These are phyloP conservation scores for Oryzias dopingdopingensis DNA, from an alignment of 2,797 vertebrate genomes.

Conservation along the genomic window DNA sequence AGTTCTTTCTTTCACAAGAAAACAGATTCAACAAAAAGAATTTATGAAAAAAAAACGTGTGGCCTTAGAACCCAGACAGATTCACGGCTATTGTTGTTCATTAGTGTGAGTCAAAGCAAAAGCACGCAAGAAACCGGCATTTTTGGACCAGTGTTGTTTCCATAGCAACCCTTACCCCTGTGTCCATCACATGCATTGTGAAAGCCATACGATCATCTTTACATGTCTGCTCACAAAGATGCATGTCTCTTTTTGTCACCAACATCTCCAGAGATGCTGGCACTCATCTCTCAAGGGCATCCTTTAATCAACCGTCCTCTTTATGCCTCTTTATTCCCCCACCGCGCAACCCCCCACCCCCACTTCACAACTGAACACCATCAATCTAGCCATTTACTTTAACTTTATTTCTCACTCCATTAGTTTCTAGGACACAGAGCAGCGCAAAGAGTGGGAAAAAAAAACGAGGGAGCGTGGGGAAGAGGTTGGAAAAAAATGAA, in stretches of 20 bases:
- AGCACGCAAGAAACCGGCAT: neutral
- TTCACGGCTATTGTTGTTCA: neutral
- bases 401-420: constrained; percentile 79
- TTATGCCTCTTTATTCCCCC: constrained; percentile 48
- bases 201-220: neutral
- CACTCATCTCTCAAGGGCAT: constrained; percentile 61
- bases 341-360: constrained; percentile 7
- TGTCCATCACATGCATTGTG: neutral
- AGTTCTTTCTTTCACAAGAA: neutral
- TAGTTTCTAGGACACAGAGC: constrained; percentile 73
- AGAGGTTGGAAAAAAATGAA: constrained; percentile 45
- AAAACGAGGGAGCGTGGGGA: neutral
- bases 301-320: constrained; percentile 64
- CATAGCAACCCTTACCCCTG: constrained; percentile 34
- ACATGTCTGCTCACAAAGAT: neutral
- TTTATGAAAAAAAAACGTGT: constrained; percentile 13
- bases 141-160: constrained; percentile 38
- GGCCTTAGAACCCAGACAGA: constrained; percentile 8
- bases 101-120: constrained; percentile 19
- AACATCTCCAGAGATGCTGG: constrained; percentile 21
- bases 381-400: constrained; percentile 75
- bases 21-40: neutral
- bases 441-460: constrained; percentile 32
- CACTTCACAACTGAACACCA: constrained; percentile 59
- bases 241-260: constrained; percentile 17